These are phyloP conservation scores for Orycteropus afer DNA, from an alignment of 2,113 vertebrate genomes.

Conservation along the genomic window DNA sequence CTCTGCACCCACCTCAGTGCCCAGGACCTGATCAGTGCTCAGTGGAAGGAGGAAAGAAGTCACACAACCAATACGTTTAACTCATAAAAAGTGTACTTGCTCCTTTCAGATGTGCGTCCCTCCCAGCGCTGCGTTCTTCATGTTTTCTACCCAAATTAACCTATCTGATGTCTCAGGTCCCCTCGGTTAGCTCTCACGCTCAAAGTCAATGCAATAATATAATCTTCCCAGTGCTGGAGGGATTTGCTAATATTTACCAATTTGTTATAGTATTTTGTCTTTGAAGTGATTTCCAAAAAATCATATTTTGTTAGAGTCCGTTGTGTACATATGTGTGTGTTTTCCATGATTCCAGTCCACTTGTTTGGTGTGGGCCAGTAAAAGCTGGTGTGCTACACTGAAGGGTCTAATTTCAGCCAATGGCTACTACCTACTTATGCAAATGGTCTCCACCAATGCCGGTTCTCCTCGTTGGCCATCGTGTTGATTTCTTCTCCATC, in stretches of 20 bases:
- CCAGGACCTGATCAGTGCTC: background rate
- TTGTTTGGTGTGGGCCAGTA: background rate
- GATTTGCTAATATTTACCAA: background rate
- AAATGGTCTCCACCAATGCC: background rate
- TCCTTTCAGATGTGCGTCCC: accelerated
- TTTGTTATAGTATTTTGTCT: background rate
- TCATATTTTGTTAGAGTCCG: background rate
- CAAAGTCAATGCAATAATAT: accelerated
- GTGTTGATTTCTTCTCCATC: background rate
- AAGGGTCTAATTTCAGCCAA: accelerated
- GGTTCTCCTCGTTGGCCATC: accelerated
- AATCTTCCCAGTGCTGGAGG: background rate
- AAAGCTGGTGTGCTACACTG: background rate
- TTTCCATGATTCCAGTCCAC: background rate
- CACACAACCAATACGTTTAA: background rate
- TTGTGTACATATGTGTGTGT: background rate
- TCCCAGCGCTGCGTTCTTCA: background rate
- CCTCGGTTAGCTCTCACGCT: background rate
- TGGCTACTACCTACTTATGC: accelerated
- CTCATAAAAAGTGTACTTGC: accelerated
- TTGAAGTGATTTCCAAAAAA: background rate
- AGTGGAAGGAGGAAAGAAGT: background rate
- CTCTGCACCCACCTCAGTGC: background rate
- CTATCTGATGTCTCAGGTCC: background rate
- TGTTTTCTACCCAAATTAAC: background rate